Evolutionary conservation across 92 coral and sea anemone species (phyloP).

Genomic region (Virgularia gustaviana): DNA sequence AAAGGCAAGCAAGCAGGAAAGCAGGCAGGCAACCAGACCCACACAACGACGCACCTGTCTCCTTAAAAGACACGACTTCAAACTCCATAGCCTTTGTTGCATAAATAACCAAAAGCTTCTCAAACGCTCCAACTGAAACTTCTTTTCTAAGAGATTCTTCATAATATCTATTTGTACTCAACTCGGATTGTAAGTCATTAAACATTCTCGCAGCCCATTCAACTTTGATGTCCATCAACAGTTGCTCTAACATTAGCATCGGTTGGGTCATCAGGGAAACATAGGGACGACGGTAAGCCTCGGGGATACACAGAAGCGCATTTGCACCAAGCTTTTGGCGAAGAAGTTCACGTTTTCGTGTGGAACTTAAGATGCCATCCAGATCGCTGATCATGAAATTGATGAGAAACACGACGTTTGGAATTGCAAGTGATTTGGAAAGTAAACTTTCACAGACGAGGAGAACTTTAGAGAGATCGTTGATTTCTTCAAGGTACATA

Average conservation of each 20-base stretch:
- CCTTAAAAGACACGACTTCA: conserved; percentile 72
- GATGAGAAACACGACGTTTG: conserved; percentile 55
- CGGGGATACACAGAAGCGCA: conserved; percentile 88
- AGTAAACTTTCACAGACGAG: conserved; percentile 77
- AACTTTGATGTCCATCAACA: conserved; percentile 94
- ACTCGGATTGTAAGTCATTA: conserved; percentile 74
- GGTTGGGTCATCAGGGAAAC: conserved; percentile 89
- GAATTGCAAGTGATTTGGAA: conserved; percentile 13
- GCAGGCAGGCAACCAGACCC: too few species aligned
- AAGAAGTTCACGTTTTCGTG: conserved; percentile 66
- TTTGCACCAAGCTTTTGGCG: conserved; percentile 93
- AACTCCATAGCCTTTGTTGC: conserved; percentile 90
- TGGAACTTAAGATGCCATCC: conserved; percentile 63
- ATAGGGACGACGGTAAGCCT: conserved; percentile 63
- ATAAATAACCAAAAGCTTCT: conserved; percentile 64
- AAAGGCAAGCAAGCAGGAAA: too few species aligned
- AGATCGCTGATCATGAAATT: conserved; percentile 91
- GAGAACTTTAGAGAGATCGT: conserved; percentile 71
- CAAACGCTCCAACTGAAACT: conserved; percentile 82
- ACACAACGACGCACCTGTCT: too few species aligned
- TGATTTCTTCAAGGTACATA: conserved; percentile 74
- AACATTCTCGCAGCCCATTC: conserved; percentile 97
- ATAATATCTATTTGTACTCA: conserved; percentile 58
- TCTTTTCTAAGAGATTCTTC: conserved; percentile 60
- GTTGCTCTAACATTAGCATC: conserved; percentile 78